These are phyloP conservation scores for Plodia interpunctella DNA, from an alignment of 1,140 invertebrate species.

Conservation along the genomic window DNA sequence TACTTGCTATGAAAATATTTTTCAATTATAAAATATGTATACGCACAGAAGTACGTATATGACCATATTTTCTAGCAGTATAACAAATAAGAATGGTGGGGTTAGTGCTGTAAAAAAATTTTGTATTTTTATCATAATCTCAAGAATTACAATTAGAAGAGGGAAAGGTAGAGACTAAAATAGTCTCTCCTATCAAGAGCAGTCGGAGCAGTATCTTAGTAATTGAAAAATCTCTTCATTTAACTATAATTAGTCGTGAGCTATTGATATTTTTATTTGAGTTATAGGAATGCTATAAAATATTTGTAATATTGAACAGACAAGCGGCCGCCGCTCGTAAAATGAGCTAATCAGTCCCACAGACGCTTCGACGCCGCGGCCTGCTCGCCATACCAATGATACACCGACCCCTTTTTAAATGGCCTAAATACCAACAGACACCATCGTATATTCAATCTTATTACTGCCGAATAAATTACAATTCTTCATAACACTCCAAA, in stretches of 20 bases:
- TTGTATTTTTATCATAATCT: no score
- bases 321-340: constrained; percentile 53
- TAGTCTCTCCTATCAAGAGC: no score
- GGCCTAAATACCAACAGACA: constrained; percentile 23
- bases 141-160: no score
- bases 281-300: constrained; percentile 1
- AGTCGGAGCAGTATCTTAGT: no score
- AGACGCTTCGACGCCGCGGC: constrained; percentile 68
- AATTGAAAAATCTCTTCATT: no score
- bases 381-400: constrained; percentile 58
- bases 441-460: constrained; percentile 21
- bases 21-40: no score
- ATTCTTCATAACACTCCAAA: constrained; percentile 5
- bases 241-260: no score
- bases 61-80: no score
- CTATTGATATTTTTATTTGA: not conserved
- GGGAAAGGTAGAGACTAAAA: no score
- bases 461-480: constrained; percentile 20
- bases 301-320: constrained; percentile 29
- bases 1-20: not conserved
- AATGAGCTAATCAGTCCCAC: constrained; percentile 65
- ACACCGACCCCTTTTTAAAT: constrained; percentile 14
- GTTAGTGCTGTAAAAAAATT: no score
- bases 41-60: no score
- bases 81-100: no score